Percentiles rank a stretch among this genome's conserved stretches.
These are phyloP conservation scores for Pseudanteris insignis DNA, from an alignment of 2,888 invertebrate genomes.

Conservation along the genomic window DNA sequence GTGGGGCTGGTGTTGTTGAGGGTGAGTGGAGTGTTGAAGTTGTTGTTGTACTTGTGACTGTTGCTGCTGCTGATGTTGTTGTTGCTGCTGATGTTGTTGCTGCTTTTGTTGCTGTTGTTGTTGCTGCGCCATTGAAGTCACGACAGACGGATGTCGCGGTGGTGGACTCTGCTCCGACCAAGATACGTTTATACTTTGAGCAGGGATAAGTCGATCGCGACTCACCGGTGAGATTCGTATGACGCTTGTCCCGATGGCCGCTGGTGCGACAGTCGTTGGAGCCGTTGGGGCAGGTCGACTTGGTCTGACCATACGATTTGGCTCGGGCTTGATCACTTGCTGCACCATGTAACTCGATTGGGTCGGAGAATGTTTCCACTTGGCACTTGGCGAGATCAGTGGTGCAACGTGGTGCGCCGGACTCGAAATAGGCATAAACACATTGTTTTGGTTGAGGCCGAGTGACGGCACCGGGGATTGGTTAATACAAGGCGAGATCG, in stretches of 20 bases:
- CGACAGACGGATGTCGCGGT: conserved; percentile 61
- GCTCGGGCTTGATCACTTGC: conserved; percentile 73
- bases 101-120: conserved; percentile 59
- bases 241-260: conserved; percentile 74
- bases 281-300: conserved; percentile 65
- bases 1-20: too few relatives aligned
- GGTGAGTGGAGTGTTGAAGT: too few relatives aligned
- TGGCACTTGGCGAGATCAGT: conserved; percentile 59
- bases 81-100: conserved; percentile 59
- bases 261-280: conserved; percentile 54
- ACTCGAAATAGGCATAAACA: conserved; percentile 90
- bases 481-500: conserved; percentile 74
- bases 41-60: conserved; percentile 58
- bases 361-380: conserved; percentile 66
- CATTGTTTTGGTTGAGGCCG: conserved; percentile 80
- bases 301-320: conserved; percentile 72
- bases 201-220: conserved; percentile 50
- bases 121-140: conserved; percentile 61
- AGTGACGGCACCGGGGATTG: conserved; percentile 74
- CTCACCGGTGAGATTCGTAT: conserved; percentile 82
- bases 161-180: conserved; percentile 63
- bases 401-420: conserved; percentile 70
- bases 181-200: conserved; percentile 53
- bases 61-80: conserved; percentile 60
- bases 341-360: conserved; percentile 66